phyloP scores from a whole-genome alignment of 2,797 vertebrate genomes.

The Tiaroga cobitis region DNA sequence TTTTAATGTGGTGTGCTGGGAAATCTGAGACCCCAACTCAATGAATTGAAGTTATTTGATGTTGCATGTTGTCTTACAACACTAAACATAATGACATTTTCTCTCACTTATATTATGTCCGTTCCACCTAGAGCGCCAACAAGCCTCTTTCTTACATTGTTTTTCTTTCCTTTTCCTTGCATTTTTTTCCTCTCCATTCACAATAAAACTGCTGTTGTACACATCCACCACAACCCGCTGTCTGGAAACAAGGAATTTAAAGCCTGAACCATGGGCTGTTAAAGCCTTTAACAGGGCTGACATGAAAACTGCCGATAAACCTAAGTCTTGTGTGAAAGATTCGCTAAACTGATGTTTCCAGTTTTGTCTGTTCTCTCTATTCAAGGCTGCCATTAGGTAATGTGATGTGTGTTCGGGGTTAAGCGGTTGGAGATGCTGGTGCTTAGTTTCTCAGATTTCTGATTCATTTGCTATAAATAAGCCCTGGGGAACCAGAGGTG shows the following conservation, averaged over 20 bases:
- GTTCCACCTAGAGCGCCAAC: constrained; percentile 29
- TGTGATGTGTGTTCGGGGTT: constrained; percentile 47
- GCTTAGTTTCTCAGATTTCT: constrained; percentile 61
- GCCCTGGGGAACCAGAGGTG: constrained; percentile 71
- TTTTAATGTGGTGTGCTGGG: constrained; percentile 63
- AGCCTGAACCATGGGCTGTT: constrained; percentile 45
- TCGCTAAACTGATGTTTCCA: constrained; percentile 31
- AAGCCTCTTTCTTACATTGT: constrained; percentile 39
- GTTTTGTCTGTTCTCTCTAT: constrained; percentile 32
- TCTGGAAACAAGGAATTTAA: constrained; percentile 45
- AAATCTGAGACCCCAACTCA: constrained; percentile 59
- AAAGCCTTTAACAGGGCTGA: constrained; percentile 53
- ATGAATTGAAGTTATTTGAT: constrained; percentile 54
- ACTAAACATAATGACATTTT: constrained; percentile 55
- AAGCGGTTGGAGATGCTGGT: constrained; percentile 47
- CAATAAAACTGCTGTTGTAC: constrained; percentile 54
- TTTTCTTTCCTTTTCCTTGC: constrained; percentile 42
- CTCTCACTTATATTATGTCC: constrained; percentile 13
- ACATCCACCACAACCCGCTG: constrained; percentile 48
- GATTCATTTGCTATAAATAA: constrained; percentile 63
- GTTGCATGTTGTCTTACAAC: constrained; percentile 49
- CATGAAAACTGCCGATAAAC: constrained; percentile 49
- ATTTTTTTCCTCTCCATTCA: constrained; percentile 52
- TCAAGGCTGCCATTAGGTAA: constrained; percentile 24
- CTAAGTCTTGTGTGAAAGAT: constrained; percentile 26